Conservation (phyloP, 2,888 invertebrate species). For the Drosophila mayaguana region DNA sequence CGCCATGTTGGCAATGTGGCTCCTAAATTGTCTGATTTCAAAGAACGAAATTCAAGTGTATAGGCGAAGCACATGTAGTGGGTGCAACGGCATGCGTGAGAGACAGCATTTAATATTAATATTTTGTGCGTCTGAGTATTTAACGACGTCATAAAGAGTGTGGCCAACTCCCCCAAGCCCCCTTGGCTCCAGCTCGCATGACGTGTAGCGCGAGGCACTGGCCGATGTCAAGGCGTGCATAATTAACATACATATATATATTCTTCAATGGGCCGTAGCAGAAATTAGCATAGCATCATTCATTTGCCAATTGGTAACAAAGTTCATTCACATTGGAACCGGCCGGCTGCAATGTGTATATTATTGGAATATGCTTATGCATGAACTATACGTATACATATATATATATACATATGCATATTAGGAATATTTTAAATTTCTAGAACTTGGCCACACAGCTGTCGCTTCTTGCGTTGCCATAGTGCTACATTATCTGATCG, state of each 20-base stretch:
- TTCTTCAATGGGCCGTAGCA: conserved; percentile 11
- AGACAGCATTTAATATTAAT: not conserved
- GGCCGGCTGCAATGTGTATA: conserved; percentile 8
- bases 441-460: conserved; percentile 14
- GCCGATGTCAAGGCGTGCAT: conserved; percentile 1
- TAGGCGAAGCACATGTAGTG: conserved; percentile 32
- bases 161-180: not conserved
- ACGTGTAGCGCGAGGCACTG: conserved; percentile 36
- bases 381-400: too few species aligned
- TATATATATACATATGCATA: not conserved
- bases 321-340: conserved; percentile 58
- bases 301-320: conserved; percentile 34
- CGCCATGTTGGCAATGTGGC: conserved; percentile 74
- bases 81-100: not conserved
- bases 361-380: conserved; percentile 6
- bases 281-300: conserved; percentile 45
- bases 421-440: conserved; percentile 1
- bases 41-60: not conserved
- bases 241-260: conserved; percentile 15
- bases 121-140: conserved; percentile 3
- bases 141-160: conserved; percentile 38
- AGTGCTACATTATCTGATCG: conserved; percentile 18
- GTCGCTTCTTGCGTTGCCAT: conserved; percentile 19
- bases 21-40: not conserved
- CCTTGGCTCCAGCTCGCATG: conserved; percentile 16